Base-by-base conservation (phyloP, 2,888 invertebrate genomes). In the Disparrhopalites patrizii region DNA sequence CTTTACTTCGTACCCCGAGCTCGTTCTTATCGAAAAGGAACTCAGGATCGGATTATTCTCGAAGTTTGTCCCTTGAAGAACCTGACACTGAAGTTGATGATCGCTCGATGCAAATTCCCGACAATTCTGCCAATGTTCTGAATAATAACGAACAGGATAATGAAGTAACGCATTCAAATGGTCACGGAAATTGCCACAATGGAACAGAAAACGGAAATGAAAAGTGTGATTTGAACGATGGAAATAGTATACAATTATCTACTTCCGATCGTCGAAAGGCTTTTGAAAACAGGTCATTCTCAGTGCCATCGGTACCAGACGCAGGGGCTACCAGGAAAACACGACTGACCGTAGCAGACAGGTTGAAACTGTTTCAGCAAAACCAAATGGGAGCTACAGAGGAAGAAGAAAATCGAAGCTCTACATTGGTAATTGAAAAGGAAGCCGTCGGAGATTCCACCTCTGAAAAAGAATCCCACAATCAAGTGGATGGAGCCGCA, bases 221-320 rank as follows among this genome's bases (percentile, higher is more conserved):
- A n/a, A 50, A 61, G 33, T 20, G 33, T 2, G 57, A 55, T 20
- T 36, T 18, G 13, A 47, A 60, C 10, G 18, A 27, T 8, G 61
- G 58, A 18, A 67, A 67, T 20, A 62, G 56, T 38, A 23, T 36
- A 8, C 65, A 67, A 25, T 15, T 71, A 30, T 71, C 88, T 75
- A 90, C 90, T 0, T 89, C 90, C 0, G 90, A 91, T 77, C 81
- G 90, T n/a, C 82, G 90, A 74, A 89, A 87, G 80, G 79, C 89
- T 75, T 88, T 87, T 76, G 88, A 88, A 75, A 79, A 76, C 7
- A 79, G 80, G 13, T 89, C 90, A 0, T 84, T 86, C 31, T 89
- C 90, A 67, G 81, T 83, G 38, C 82, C 83, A 71, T 85, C 85
- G 65, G 83, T 82, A 8, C 82, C 81, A 0, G 83, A 84, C 68